Evolutionary conservation across 1,140 invertebrate genomes (phyloP), one percentile per base, ranked within the genome.

Genomic region (Drosophila serrata): DNA sequence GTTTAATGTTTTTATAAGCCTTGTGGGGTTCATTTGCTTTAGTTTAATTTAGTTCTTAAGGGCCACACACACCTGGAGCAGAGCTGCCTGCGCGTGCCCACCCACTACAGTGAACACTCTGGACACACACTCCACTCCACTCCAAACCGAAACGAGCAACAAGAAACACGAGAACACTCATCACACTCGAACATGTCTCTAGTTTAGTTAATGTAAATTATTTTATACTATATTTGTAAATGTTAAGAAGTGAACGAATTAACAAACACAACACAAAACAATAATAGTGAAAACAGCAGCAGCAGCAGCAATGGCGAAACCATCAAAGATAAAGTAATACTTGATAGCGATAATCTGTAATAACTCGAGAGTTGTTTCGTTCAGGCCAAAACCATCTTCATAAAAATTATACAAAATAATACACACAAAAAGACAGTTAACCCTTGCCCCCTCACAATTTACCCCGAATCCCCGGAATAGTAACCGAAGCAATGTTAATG

Each of bases 141-240:
- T 43, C 53, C 48, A 48, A 46, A 3, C 37, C 8, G 43, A 37
- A 48, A 60, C 24, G 24, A 63, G 55, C 53, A 24, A 73, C 9
- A 43, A 35, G 39, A 29, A 61, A 58, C 35, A 31, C 56, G 22
- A 40, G 48, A 29, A 42, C 55, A 74, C 55, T 72, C 45, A 62
- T 17, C 53, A 65, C 57, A 79, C 60, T 70, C 65, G 61, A 65
- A 76, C 43, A 64, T 57, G 70, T 55, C 60, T 55, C 60, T 88
- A 88, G 81, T 79, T 88, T 88, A 88, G 85, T 90, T 90, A 90
- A 88, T 88, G 85, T 88, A 90, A 88, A 88, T 90, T 88, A 90
- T 88, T 88, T 88, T 78, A 90, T 88, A 90, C 81, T 67, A 88
- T 72, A 73, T n/a, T 67, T 76, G 68, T 81, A 80, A 62, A 65